Conservation (phyloP, 2,113 vertebrate species). For the Cichladusa arquata region DNA sequence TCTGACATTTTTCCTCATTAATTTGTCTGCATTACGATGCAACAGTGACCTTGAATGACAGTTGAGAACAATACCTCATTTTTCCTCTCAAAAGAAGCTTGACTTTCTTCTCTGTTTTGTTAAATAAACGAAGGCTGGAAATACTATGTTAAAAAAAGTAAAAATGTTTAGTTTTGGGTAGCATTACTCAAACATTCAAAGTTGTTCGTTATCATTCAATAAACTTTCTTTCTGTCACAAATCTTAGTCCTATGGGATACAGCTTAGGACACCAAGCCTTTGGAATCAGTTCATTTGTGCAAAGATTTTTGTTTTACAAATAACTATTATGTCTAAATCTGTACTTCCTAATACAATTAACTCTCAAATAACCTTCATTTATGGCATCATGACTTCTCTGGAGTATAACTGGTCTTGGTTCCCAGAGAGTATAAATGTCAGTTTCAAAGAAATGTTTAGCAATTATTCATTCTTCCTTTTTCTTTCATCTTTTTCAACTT, state of each 20-base stretch:
- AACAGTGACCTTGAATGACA: not conserved
- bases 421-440: not conserved
- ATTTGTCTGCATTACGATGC: not conserved
- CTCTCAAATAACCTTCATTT: not conserved
- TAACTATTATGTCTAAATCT: not conserved
- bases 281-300: not conserved
- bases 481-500: not conserved
- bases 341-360: not conserved
- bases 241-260: not conserved
- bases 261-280: not conserved
- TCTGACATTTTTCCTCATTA: not conserved
- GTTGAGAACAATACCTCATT: not conserved
- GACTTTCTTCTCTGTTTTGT: not conserved
- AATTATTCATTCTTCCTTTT: not conserved
- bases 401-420: not conserved
- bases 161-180: not conserved
- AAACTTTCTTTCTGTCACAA: not conserved
- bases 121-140: not conserved
- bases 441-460: not conserved
- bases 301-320: not conserved
- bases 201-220: not conserved
- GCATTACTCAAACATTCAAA: not conserved
- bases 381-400: not conserved
- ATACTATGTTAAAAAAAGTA: not conserved
- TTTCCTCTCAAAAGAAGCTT: not conserved